Evolutionary conservation across 2,888 invertebrate species (phyloP), one percentile per base, ranked within the genome.

Genomic region (Neocrepidodera transversa): DNA sequence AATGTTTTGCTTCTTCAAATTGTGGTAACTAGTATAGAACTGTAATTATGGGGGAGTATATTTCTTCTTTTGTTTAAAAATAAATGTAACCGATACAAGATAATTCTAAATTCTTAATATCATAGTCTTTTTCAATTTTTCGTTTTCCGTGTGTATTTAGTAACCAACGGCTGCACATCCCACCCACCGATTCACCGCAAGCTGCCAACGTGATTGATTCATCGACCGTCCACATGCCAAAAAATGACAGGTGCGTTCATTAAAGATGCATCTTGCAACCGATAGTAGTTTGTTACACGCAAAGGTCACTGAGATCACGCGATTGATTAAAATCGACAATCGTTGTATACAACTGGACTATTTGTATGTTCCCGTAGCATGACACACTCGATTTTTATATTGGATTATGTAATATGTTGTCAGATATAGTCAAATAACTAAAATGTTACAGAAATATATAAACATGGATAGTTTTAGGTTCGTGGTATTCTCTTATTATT

Each of bases 261-360:
- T 68, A 68, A 57, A 66, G 65, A 69, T 69, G 65, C 67, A 65
- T 63, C 63, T 53, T 58, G 57, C 63, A 56, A 51, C 42, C 52
- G 43, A 35, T 54, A 38, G 52, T 57, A 58, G 57, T 40, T 57
- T 60, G 58, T 40, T 52, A 57, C 73, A 73, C 71, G 73, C 73
- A 73, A 73, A 73, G 73, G 73, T 73, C 73, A 68, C 60, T 58
- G 11, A 45, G 58, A 70, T 68, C 71, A 73, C 73, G 73, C 71
- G 60, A 70, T 57, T 56, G 54, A 63, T 64, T 52, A 40, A 56
- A 62, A 66, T 64, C 60, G 45, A 52, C 42, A 62, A 36, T 35
- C 13, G 23, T n/a, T 8, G 16, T 20, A 3, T n/a, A 49, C 20
- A 49, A 20, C 35, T 13, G 18, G 14, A 14, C 13, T 20, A 49